A percentile compares a stretch with the other conserved stretches of the same genome.
Evolutionary conservation across 1,140 invertebrate genomes (phyloP).

Genomic region (Brachionus plicatilis): DNA sequence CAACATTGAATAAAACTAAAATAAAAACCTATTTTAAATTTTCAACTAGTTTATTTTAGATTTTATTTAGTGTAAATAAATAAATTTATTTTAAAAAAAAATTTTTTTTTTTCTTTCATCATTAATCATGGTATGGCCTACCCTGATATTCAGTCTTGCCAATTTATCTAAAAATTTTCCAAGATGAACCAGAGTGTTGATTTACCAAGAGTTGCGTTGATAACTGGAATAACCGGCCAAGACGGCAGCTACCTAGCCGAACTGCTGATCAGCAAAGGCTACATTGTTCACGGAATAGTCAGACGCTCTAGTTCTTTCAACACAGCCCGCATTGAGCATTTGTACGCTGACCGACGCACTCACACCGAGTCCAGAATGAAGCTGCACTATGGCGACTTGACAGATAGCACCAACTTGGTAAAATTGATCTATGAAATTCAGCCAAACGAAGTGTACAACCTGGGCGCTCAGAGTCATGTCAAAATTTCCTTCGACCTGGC

Average conservation of each 20-base stretch:
- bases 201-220: constrained; percentile 62
- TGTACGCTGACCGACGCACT: constrained; percentile 79
- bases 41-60: not conserved
- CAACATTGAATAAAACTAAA: constrained; percentile 18
- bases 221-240: constrained; percentile 90
- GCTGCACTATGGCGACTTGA: constrained; percentile 97
- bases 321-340: constrained; percentile 86
- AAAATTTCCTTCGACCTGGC: constrained; percentile 94
- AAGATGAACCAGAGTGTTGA: not conserved
- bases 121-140: not conserved
- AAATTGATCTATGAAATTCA: constrained; percentile 81
- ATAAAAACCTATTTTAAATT: not conserved
- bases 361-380: constrained; percentile 70
- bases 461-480: constrained; percentile 98
- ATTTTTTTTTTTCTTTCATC: not conserved
- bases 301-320: constrained; percentile 91
- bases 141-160: not conserved
- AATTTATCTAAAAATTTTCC: not conserved
- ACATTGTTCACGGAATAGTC: constrained; percentile 92
- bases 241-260: constrained; percentile 99
- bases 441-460: constrained; percentile 94
- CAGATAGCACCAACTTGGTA: constrained; percentile 90
- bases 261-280: constrained; percentile 85
- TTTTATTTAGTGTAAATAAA: constrained; percentile 15
- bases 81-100: not conserved